Evolutionary conservation across 2,888 invertebrate genomes (phyloP).

Genomic region (Ochlodes sylvanus): DNA sequence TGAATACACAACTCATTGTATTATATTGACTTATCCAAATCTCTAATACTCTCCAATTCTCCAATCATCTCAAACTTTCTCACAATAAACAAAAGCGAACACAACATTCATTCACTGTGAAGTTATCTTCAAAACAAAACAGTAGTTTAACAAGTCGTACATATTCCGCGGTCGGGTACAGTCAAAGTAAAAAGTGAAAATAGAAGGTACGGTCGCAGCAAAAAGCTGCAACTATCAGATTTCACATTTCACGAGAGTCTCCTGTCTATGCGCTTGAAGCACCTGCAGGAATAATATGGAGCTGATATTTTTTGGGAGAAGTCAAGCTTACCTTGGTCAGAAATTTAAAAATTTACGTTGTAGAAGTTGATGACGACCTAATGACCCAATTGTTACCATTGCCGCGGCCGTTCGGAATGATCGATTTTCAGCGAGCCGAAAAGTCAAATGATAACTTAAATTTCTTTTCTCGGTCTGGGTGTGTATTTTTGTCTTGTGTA

Average conservation of each 20-base stretch:
- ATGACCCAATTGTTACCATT: too few species aligned
- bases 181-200: constrained; percentile 48
- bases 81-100: constrained; percentile 22
- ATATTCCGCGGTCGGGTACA: constrained; percentile 42
- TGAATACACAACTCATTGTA: too few species aligned
- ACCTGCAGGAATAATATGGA: constrained; percentile 47
- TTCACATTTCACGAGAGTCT: constrained; percentile 68
- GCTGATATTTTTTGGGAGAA: constrained; percentile 37
- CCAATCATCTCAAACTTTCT: neutral
- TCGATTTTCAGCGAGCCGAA: too few species aligned
- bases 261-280: constrained; percentile 49
- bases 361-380: too few species aligned
- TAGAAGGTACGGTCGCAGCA: constrained; percentile 53
- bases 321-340: too few species aligned
- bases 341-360: too few species aligned
- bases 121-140: constrained; percentile 33
- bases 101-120: constrained; percentile 26
- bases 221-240: constrained; percentile 66
- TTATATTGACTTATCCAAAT: too few species aligned
- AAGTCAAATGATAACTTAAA: too few species aligned
- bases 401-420: too few species aligned
- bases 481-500: too few species aligned
- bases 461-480: too few species aligned
- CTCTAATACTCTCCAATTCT: too few species aligned
- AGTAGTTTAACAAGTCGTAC: constrained; percentile 36